Conservation (phyloP, 1,140 invertebrate genomes). For the Sycobia sp. region DNA sequence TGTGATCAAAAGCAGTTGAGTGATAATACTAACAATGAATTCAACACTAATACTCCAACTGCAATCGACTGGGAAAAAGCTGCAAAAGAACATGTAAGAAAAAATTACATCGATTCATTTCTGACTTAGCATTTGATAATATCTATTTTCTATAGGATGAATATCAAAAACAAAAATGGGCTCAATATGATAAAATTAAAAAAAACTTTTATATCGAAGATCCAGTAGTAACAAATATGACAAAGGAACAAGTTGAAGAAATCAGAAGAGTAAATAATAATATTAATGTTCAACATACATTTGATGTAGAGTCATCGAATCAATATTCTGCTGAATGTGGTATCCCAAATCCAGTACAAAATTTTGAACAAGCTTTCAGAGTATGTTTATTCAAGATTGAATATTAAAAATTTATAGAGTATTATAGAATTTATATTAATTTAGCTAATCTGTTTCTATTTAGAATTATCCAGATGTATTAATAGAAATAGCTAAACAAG, state of each 20-base stretch:
- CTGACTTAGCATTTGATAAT: background rate
- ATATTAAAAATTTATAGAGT: background rate
- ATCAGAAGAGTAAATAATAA: constrained; percentile 74
- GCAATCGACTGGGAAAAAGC: constrained; percentile 16
- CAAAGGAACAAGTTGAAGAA: constrained; percentile 65
- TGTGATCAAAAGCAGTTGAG: background rate
- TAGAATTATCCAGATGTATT: constrained; percentile 81
- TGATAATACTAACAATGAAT: background rate
- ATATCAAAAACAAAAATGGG: constrained; percentile 65
- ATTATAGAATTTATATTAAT: background rate
- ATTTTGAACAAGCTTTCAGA: constrained; percentile 83
- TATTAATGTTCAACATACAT: constrained; percentile 66
- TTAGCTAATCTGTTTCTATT: constrained; percentile 15
- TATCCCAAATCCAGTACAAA: constrained; percentile 83
- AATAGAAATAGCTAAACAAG: constrained; percentile 79
- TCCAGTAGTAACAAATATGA: constrained; percentile 70
- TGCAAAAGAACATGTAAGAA: constrained; percentile 35
- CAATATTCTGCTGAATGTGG: constrained; percentile 46
- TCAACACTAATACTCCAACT: constrained; percentile 22
- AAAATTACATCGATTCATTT: constrained; percentile 22
- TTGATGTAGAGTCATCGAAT: constrained; percentile 57
- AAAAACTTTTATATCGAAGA: constrained; percentile 89
- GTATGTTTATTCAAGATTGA: constrained; percentile 37
- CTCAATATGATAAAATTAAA: constrained; percentile 68
- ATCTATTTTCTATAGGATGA: constrained; percentile 55